Base-by-base conservation (phyloP, 2,888 invertebrate species). In the Dolichomitus sp. region DNA sequence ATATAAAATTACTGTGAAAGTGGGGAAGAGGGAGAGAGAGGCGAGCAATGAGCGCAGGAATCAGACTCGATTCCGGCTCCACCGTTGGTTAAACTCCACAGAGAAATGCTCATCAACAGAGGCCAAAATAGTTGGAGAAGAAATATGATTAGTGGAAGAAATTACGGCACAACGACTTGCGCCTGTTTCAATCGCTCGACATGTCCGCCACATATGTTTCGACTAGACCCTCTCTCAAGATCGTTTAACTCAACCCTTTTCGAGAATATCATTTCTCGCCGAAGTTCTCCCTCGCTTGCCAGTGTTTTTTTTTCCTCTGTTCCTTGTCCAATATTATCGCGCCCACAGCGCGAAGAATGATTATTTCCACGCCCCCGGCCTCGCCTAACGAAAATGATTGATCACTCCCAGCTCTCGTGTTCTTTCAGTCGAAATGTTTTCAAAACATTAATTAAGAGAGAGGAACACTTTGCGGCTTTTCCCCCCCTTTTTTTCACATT, bases 401-500 rank as follows among this genome's bases (percentile, higher is more conserved):
- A 89, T 88, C 72, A 14, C 70, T 17, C 37, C 75, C 40, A 81
- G 68, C 59, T 80, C 69, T 78, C 86, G 80, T 19, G 11, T 37
- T 37, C 61, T 37, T 12, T 61, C 17, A 7, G 9, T 40, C 37
- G 11, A 37, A 84, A 80, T 87, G 88, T 88, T 88, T 87, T 84
- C 79, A 86, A 87, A 87, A 87, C 87, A 87, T 89, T 89, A 90
- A 90, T 90, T 89, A 90, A 90, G 86, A 87, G 87, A 87, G 87
- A 78, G 84, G 86, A 82, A 82, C 83, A 84, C 76, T 68, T 66
- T 72, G 66, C 79, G 66, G 70, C 75, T 52, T 68, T 84, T 78
- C 76, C 72, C 72, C 57, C 54, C 75, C 54, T 73, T 61, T 75
- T 30, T 40, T 63, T 50, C 40, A 19, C 27, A 42, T 40, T 33